A percentile compares a stretch with the other conserved stretches of the same genome.
These are phyloP conservation scores for Trematocara macrostoma DNA, from an alignment of 2,113 vertebrate genomes.

Conservation along the genomic window DNA sequence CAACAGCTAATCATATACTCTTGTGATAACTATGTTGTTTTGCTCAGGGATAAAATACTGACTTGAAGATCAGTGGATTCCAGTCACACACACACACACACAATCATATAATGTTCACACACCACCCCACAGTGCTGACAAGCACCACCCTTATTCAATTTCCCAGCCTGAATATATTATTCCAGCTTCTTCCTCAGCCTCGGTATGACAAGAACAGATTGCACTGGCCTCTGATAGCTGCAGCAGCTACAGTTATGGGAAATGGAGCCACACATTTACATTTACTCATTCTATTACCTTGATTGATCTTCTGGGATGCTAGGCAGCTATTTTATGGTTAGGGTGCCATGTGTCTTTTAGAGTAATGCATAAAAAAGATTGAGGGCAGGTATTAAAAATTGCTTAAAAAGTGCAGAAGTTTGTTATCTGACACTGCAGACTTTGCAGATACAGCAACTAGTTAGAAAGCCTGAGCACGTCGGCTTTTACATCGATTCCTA, in stretches of 20 bases:
- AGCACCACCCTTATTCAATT: slow-evolving; percentile 31
- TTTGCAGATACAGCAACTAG: not conserved
- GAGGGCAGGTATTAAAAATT: slow-evolving; percentile 35
- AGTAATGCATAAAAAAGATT: slow-evolving; percentile 35
- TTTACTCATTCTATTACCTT: slow-evolving; percentile 66
- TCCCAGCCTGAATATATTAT: slow-evolving; percentile 33
- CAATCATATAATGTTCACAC: not conserved
- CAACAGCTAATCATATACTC: not conserved
- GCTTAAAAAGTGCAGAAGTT: slow-evolving; percentile 24
- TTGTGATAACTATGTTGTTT: slow-evolving; percentile 7
- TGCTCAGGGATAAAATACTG: slow-evolving; percentile 20
- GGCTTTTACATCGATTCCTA: not conserved
- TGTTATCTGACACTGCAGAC: slow-evolving; percentile 23
- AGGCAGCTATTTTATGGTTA: slow-evolving; percentile 38
- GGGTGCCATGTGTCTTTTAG: slow-evolving; percentile 40
- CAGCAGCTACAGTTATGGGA: slow-evolving; percentile 50
- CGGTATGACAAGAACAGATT: slow-evolving; percentile 49
- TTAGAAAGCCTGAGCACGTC: not conserved
- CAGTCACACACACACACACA: not conserved
- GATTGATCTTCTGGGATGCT: slow-evolving; percentile 49
- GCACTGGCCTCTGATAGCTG: slow-evolving; percentile 30
- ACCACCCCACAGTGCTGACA: not conserved
- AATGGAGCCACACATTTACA: slow-evolving; percentile 65
- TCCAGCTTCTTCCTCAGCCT: not conserved
- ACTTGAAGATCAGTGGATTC: not conserved